Conservation (phyloP, 2,888 invertebrate species). For the Patella ulyssiponensis region DNA sequence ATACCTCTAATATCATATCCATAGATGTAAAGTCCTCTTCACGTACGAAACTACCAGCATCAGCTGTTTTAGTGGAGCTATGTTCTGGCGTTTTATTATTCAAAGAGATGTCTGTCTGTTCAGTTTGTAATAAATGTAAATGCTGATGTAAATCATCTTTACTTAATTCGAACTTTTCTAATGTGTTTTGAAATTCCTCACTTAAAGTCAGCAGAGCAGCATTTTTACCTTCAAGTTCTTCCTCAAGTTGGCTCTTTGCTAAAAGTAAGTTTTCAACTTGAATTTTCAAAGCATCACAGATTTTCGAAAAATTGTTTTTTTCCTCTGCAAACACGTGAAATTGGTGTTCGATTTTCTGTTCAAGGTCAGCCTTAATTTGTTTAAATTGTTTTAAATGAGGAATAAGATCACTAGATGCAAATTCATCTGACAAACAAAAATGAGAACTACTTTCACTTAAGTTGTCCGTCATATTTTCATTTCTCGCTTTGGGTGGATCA, state of each 20-base stretch:
- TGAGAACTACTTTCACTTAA: not conserved
- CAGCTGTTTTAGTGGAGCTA: not conserved
- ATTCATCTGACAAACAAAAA: not conserved
- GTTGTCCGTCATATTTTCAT: not conserved
- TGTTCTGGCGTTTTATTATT: not conserved
- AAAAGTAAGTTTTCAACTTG: not conserved
- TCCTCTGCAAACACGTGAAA: not conserved
- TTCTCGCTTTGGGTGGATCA: not conserved
- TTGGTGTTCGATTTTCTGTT: not conserved
- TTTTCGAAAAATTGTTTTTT: not conserved
- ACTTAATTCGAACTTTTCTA: not conserved
- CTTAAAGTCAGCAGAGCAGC: not conserved
- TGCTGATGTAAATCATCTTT: not conserved
- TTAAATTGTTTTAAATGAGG: not conserved
- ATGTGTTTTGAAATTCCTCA: constrained; percentile 3
- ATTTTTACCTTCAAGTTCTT: constrained; percentile 1
- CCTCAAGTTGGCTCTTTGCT: not conserved
- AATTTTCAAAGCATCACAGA: not conserved
- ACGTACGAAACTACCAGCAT: not conserved
- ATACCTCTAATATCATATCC: not conserved
- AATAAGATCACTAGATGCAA: not conserved
- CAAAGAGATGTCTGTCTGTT: not conserved
- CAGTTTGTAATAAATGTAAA: not conserved
- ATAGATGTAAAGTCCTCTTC: not conserved
- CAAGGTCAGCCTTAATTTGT: not conserved